Evolutionary conservation across 2,888 invertebrate species (phyloP), one percentile per base, ranked within the genome.

Genomic region (Melieria omissa): DNA sequence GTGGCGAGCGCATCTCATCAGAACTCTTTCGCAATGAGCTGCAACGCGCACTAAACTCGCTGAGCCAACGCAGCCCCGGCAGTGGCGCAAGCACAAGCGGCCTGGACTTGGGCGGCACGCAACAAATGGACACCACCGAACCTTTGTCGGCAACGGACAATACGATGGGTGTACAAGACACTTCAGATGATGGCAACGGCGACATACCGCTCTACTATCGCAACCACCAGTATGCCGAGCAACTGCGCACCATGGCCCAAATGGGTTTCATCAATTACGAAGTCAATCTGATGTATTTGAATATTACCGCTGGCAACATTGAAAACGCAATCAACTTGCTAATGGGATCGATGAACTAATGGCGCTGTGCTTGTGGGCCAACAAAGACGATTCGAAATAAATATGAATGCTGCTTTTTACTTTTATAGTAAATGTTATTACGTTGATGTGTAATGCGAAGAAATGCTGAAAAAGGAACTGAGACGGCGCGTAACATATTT

Each of bases 251-350:
- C 81, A 95, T 98, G 95, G 91, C 93, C 77, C 97, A 97, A 84
- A 93, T 98, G 91, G 98, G 98, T 0, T 91, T 98, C 29, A 88
- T 91, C 44, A 93, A 98, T 86, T 95, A 96, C 82, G 90, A 91
- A 4, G 88, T 93, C 66, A 97, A 97, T 84, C 87, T 95, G n/a
- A 92, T 94, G 78, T 97, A 96, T 4, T 88, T 98, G 55, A 91
- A 93, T 75, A 91, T 93, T 69, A 81, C 86, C 49, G 90, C 89
- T 77, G 97, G 98, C 68, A 95, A 97, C 84, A 93, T 98, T 4
- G 95, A 95, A 82, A 94, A 94, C 29, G 98, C 98, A 14, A 92
- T 97, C 71, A 96, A 97, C 85, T 89, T 98, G 67, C 93, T 98
- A 41, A 94, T 97, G 84, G 76, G 83, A 65, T 78, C 84, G 47